A percentile compares a stretch with the other conserved stretches of the same genome.
Conservation (phyloP, 2,113 vertebrate species). For the Panthera tigris region DNA sequence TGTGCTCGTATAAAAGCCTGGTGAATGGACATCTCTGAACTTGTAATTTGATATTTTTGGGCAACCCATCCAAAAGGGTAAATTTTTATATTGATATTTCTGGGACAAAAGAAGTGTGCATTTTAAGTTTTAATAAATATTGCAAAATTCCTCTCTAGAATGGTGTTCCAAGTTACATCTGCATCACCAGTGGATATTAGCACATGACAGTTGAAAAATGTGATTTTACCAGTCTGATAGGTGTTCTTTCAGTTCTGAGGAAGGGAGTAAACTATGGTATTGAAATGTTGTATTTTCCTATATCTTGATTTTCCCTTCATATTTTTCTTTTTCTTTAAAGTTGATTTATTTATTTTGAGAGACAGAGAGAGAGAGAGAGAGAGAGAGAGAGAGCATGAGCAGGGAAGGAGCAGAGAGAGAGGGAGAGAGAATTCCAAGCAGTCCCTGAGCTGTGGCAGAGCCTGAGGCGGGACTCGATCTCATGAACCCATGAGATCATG, state of each 20-base stretch:
- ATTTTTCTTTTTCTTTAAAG: neutral
- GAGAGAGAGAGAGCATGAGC: too few species aligned
- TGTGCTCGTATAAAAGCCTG: neutral
- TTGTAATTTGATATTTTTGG: conserved; percentile 10
- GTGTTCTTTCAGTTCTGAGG: conserved; percentile 36
- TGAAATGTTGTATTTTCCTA: conserved; percentile 6
- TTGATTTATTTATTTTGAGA: too few species aligned
- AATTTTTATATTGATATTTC: neutral
- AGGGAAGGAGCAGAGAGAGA: too few species aligned
- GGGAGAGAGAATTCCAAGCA: too few species aligned
- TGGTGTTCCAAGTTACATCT: neutral
- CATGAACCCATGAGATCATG: too few species aligned
- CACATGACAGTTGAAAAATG: conserved; percentile 3
- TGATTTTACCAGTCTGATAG: neutral
- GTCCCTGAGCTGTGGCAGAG: too few species aligned
- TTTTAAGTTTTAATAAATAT: conserved; percentile 27
- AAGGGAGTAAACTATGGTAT: neutral
- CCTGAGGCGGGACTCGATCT: too few species aligned
- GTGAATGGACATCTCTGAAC: neutral
- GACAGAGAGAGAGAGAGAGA: too few species aligned
- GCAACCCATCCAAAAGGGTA: neutral
- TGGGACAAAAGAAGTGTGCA: neutral
- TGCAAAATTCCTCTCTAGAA: neutral
- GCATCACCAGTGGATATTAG: neutral
- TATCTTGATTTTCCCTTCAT: conserved; percentile 7